A percentile compares a stretch with the other conserved stretches of the same genome.
phyloP scores from a whole-genome alignment of 2,113 vertebrate genomes.

The Phrynosoma platyrhinos region DNA sequence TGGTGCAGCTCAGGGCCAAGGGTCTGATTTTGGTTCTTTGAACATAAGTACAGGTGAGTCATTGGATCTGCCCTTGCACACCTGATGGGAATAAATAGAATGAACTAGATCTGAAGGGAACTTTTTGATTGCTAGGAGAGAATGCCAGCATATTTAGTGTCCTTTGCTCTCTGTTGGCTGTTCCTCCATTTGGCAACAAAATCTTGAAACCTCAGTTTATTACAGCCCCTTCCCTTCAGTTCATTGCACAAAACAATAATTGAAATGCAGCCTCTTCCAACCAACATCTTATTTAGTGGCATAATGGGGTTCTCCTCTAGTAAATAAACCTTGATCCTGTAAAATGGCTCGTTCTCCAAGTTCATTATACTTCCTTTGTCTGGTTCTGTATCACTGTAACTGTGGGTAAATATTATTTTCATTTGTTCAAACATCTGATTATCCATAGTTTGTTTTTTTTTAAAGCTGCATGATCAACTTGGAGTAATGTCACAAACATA shows the following conservation, averaged over 20 bases:
- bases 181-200: slow-evolving; percentile 51
- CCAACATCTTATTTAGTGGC: too few species aligned
- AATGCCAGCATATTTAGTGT: slow-evolving; percentile 61
- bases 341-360: too few species aligned
- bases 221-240: slow-evolving; percentile 32
- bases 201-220: slow-evolving; percentile 46
- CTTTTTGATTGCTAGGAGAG: slow-evolving; percentile 61
- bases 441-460: too few species aligned
- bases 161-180: slow-evolving; percentile 72
- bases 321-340: too few species aligned
- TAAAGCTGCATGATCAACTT: too few species aligned
- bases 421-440: neutral
- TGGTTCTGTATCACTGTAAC: neutral
- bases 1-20: slow-evolving; percentile 53
- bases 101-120: slow-evolving; percentile 65
- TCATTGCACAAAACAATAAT: slow-evolving; percentile 38
- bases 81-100: slow-evolving; percentile 57
- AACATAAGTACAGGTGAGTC: slow-evolving; percentile 72
- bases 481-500: too few species aligned
- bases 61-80: slow-evolving; percentile 70
- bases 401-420: neutral
- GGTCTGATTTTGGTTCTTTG: slow-evolving; percentile 42
- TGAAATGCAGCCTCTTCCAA: too few species aligned
- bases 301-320: too few species aligned
- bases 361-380: neutral